Evolutionary conservation across 2,113 vertebrate genomes (phyloP).

Genomic region (Pogona vitticeps): DNA sequence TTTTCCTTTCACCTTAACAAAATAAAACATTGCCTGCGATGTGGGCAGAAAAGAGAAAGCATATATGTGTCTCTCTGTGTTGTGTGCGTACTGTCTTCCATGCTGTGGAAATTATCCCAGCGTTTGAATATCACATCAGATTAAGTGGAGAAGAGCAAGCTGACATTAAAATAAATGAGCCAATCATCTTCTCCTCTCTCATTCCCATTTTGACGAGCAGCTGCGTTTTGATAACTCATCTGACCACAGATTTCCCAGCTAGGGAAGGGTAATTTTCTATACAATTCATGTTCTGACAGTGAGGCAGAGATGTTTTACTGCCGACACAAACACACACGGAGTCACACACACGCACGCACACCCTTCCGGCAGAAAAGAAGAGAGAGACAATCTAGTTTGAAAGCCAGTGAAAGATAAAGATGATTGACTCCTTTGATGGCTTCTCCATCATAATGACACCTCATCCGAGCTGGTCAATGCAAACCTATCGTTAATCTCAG

Average conservation of each 20-base stretch:
- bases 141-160: constrained; percentile 13
- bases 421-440: constrained; percentile 10
- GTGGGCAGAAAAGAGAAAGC: not conserved
- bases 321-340: not conserved
- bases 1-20: constrained; percentile 1
- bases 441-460: constrained; percentile 38
- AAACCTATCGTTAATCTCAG: constrained; percentile 51
- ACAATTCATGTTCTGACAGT: constrained; percentile 40
- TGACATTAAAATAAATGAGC: constrained; percentile 34
- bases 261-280: constrained; percentile 29
- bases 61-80: too few species aligned
- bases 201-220: constrained; percentile 22
- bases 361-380: not conserved
- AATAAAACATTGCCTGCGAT: not conserved
- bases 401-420: not conserved
- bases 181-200: constrained; percentile 26
- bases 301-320: constrained; percentile 11
- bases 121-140: constrained; percentile 6
- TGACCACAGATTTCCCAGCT: constrained; percentile 40
- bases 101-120: not conserved
- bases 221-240: constrained; percentile 28
- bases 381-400: constrained; percentile 13
- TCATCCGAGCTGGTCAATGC: constrained; percentile 4
- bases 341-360: not conserved
- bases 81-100: not conserved